Evolutionary conservation across 1,140 invertebrate genomes (phyloP), one percentile per base, ranked within the genome.

Genomic region (Forficula auricularia): DNA sequence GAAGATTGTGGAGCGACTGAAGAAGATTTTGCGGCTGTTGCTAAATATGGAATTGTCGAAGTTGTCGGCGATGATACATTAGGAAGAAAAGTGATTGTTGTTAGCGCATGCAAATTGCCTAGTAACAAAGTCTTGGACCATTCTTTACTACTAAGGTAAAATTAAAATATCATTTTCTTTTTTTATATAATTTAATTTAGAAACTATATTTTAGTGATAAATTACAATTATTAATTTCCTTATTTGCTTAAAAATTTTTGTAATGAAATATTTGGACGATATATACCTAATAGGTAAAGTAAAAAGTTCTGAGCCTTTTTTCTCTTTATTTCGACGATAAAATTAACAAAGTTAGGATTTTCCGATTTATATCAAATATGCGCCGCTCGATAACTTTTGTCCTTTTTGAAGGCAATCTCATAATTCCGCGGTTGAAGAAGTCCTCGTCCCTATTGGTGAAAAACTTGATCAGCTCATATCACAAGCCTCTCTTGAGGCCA

Each of bases 31-130:
- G 65, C 71, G 19, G 84, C 90, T 57, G 78, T 92, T 46, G 72
- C 81, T 19, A 71, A 75, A 47, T 77, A 82, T 54, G 82, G 83
- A 6, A 80, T 91, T 44, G 77, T 94, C 6, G 87, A 92, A 64
- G 82, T 91, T 6, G 82, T 86, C 19, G 88, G 87, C 44, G 89
- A 94, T 64, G 90, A 94, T 63, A 72, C 75, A 20, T 79, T 72
- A 52, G 91, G 92, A 16, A 71, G 90, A 46, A 89, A 92, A 65
- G 80, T 96, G 37, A 94, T 98, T 57, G 84, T 92, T 33, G 82
- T 97, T 38, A 94, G 89, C 40, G 87, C 91, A 13, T 95, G 87
- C 57, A 78, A 84, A 55, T 71, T 97, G 52, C 91, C 91, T n/a
- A 75, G 78, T 35, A 85, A 79, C 55, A 80, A 80, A 57, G 75